These are phyloP conservation scores for Junco hyemalis DNA, from an alignment of 2,113 vertebrate genomes.

Conservation along the genomic window DNA sequence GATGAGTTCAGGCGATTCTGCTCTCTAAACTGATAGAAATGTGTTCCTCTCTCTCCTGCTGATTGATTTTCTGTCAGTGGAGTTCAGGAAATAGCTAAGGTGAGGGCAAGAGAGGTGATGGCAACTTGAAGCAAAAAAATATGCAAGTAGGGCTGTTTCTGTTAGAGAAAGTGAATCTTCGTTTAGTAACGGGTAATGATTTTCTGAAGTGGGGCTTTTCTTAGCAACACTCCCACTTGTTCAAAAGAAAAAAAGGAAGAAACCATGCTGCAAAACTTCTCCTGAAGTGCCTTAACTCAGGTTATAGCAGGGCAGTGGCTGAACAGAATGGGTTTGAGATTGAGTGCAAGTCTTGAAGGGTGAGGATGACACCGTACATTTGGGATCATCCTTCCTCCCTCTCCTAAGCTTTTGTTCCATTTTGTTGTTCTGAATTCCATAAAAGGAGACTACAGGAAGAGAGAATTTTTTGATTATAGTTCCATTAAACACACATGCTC, in stretches of 20 bases:
- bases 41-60: not conserved
- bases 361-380: not conserved
- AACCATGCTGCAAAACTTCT: not conserved
- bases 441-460: constrained; percentile 41
- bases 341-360: not conserved
- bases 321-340: not conserved
- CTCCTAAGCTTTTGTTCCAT: not conserved
- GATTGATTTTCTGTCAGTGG: not conserved
- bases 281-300: not conserved
- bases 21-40: not conserved
- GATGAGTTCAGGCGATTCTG: not conserved
- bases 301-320: not conserved
- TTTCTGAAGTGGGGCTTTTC: not conserved
- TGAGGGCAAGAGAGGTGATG: not conserved
- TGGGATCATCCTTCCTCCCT: not conserved
- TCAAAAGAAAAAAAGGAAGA: not conserved
- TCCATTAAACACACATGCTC: not conserved
- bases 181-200: not conserved
- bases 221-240: not conserved
- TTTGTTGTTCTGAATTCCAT: constrained; percentile 23
- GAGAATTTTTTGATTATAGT: not conserved
- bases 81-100: not conserved
- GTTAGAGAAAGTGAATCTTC: not conserved
- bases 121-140: not conserved
- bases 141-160: not conserved